A percentile compares a stretch with the other conserved stretches of the same genome.
Evolutionary conservation across 2,113 vertebrate species (phyloP).

Genomic region (Pteruthius melanotis): DNA sequence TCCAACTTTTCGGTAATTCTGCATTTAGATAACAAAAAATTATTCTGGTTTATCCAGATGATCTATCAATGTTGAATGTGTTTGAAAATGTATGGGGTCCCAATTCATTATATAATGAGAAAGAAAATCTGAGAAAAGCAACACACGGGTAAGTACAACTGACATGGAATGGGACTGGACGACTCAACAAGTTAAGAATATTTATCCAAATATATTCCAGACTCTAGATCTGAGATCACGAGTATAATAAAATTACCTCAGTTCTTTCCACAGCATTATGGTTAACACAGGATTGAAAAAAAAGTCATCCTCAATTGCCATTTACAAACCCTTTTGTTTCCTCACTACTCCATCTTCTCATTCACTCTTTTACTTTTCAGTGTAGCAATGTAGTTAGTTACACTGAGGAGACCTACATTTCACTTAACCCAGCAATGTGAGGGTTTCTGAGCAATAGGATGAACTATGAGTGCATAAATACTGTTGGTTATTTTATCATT

Average conservation of each 20-base stretch:
- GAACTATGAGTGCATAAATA: not conserved
- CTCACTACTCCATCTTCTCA: not conserved
- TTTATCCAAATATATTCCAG: not conserved
- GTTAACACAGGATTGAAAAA: not conserved
- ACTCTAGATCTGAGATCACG: not conserved
- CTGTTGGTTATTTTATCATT: not conserved
- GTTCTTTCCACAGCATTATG: not conserved
- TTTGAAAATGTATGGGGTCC: not conserved
- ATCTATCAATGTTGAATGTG: not conserved
- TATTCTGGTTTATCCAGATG: not conserved
- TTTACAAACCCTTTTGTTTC: not conserved
- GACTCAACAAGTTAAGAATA: not conserved
- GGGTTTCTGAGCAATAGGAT: not conserved
- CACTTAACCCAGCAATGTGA: not conserved
- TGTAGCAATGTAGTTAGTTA: not conserved
- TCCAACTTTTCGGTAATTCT: conserved; percentile 1
- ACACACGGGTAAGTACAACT: not conserved
- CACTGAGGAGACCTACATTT: not conserved
- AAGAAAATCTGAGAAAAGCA: not conserved
- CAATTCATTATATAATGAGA: not conserved
- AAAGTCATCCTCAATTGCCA: not conserved
- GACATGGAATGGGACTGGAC: not conserved
- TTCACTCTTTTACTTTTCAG: not conserved
- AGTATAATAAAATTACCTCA: not conserved
- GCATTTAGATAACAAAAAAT: not conserved